phyloP scores from a whole-genome alignment of 2,113 vertebrate species.

The Lepidothrix coronata region DNA sequence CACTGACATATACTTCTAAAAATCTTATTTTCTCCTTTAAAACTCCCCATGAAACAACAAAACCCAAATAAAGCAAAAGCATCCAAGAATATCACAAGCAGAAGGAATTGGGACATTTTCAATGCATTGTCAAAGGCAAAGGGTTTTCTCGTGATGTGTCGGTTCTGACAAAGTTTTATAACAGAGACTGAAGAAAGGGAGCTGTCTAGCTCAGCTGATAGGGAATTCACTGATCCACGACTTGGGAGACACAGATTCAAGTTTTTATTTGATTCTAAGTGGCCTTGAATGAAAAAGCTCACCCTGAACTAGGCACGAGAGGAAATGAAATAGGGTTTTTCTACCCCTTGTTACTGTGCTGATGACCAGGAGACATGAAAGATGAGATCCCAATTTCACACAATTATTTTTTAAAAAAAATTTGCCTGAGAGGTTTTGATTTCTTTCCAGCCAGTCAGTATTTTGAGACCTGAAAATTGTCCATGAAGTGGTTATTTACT shows the following conservation, averaged over 20 bases:
- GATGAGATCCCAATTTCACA: background rate
- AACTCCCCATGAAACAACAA: slow-evolving; percentile 1
- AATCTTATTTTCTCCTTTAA: slow-evolving; percentile 43
- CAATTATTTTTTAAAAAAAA: background rate
- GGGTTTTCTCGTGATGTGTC: background rate
- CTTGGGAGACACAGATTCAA: background rate
- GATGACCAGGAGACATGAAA: background rate
- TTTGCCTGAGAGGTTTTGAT: background rate
- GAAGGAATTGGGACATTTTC: background rate
- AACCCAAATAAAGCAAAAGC: slow-evolving; percentile 6
- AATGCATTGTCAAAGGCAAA: background rate
- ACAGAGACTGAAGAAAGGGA: background rate
- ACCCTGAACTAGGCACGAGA: background rate
- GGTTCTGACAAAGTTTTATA: background rate
- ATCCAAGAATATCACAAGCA: background rate
- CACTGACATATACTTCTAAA: background rate
- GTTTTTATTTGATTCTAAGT: background rate
- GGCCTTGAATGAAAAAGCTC: background rate
- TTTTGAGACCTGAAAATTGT: background rate
- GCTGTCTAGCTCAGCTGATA: background rate
- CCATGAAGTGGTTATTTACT: background rate
- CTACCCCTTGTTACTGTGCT: background rate
- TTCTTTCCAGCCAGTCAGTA: background rate
- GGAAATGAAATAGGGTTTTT: background rate
- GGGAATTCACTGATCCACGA: background rate